Evolutionary conservation across 2,113 vertebrate species (phyloP).

Genomic region (Oxyura jamaicensis): DNA sequence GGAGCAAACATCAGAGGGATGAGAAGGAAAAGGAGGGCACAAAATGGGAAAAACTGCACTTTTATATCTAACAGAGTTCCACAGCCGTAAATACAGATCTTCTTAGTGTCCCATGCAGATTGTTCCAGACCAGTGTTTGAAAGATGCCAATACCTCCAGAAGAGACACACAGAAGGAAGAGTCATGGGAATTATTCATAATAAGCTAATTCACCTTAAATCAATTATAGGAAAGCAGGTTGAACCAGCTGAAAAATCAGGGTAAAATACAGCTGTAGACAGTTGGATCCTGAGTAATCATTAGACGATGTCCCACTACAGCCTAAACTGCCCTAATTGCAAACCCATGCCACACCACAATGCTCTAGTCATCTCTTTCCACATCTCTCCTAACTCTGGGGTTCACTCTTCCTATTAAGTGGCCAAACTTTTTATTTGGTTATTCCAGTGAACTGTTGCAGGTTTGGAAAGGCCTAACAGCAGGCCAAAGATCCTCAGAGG

Average conservation of each 20-base stretch:
- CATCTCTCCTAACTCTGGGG: background rate
- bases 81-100: background rate
- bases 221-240: background rate
- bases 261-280: background rate
- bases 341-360: background rate
- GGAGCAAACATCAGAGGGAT: background rate
- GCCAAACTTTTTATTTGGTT: background rate
- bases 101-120: background rate
- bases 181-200: background rate
- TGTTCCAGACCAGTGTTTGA: background rate
- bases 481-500: background rate
- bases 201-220: background rate
- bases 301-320: background rate
- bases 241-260: background rate
- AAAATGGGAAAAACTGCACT: background rate
- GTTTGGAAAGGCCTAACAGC: background rate
- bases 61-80: background rate
- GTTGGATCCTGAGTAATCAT: background rate
- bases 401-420: background rate
- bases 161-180: background rate
- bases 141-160: background rate
- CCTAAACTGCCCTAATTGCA: background rate
- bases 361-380: background rate
- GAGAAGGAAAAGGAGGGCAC: background rate
- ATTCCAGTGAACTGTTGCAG: background rate